Evolutionary conservation across 2,888 invertebrate genomes (phyloP), one percentile per base, ranked within the genome.

Genomic region (Flexamia atlantica): DNA sequence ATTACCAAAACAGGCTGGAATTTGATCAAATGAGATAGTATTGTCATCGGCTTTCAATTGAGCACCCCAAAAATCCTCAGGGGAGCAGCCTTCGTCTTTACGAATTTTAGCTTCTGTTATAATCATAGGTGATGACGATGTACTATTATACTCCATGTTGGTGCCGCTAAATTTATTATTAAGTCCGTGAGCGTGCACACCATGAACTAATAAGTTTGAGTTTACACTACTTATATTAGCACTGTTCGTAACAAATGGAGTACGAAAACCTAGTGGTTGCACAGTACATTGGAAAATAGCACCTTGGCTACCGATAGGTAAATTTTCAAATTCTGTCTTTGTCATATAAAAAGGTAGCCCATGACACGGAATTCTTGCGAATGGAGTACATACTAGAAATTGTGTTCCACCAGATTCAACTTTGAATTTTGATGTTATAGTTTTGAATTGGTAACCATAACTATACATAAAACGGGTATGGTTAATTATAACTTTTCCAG

Each of bases 1-100:
- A 25, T 76, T 76, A 2, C 25, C 50, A 32, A 76, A 76, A 76
- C 76, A 50, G 2, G 76, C 50, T 28, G 50, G 76, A 9, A 76
- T 76, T 5, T 76, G 20, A 4, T 46, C 28, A 50, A 50, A 50
- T 25, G 14, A 14, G 4, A 50, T 25, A 30, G 2, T 12, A 17
- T 7, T 50, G 10, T 46, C 25, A 4, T 2, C 10, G 3, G 10
- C 23, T 4, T 25, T 25, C n/a, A 20, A 17, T 76, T 28, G 4
- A 12, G 3, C 0, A 7, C 76, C 76, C 50, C 76, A 76, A 25
- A 50, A 23, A 10, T 50, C 25, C 5, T 46, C 12, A 14, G 36
- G 3, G 0, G 4, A 9, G 0, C 5, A 14, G 0, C 76, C 76
- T 5, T 76, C 28, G n/a, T 76, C 50, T 3, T 4, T 14, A 36